Evolutionary conservation across 2,888 invertebrate species (phyloP), one percentile per base, ranked within the genome.

Genomic region (Apoderus coryli): DNA sequence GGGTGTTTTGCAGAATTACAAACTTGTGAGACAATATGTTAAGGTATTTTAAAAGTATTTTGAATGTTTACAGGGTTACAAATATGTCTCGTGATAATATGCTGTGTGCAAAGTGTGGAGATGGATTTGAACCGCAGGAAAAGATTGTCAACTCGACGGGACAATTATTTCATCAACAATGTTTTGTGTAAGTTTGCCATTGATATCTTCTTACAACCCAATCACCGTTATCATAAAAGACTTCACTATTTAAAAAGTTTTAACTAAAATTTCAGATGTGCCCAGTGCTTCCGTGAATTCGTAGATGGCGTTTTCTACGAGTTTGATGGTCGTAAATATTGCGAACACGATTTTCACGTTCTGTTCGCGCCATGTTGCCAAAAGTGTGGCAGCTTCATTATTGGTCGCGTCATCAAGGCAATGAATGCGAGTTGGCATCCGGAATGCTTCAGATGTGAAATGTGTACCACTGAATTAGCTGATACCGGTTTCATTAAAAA

Each of bases 341-440:
- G 98, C 53, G 95, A 96, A 61, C 86, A 92, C 54, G 96, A 98
- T 60, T 98, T 98, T 56, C 95, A 98, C 60, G 93, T 64, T 85
- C 92, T 28, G 84, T 98, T 28, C 82, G 90, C 61, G 7, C 60
- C 60, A 3, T 84, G 81, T 52, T 85, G 85, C 54, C 75, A 77
- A 59, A 67, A 69, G 64, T 66, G 63, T 41, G 54, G 79, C 13
- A 92, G 93, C 59, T 98, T 98, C 57, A 89, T 98, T 36, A 90
- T 96, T 53, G 98, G 98, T 0, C 76, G 98, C 34, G 98, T 99
- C 25, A 98, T 99, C 54, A 98, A 98, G 59, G 98, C 98, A 1
- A 95, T 98, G 92, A 92, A 95, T 52, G 76, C 88, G 16, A 93
- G 88, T 58, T 99, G 98, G 98, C 98, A 99, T 63, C 95, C 96